Base-by-base conservation (phyloP, 2,888 invertebrate genomes). In the Drosophila merina region DNA sequence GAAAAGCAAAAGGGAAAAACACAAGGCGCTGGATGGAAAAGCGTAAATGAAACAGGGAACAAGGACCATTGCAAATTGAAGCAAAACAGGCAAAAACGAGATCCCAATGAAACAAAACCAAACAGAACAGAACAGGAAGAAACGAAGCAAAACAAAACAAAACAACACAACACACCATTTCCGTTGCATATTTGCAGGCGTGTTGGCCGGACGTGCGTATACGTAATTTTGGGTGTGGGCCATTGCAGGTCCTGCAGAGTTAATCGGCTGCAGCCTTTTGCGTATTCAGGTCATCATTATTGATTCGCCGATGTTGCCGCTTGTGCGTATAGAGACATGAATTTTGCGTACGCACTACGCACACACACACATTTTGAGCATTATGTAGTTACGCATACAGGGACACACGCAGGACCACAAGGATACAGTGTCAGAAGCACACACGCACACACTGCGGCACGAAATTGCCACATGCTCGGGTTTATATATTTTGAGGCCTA, bases 261-360 rank as follows among this genome's bases (percentile, higher is more conserved):
- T 85, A 85, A 85, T 83, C 84, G 82, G 84, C 76, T 79, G 79
- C 79, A 81, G 77, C 62, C 70, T 67, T 75, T 57, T 55, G 72
- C 84, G 86, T 85, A 86, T 85, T 86, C 84, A 85, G 84, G 84
- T 85, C 84, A 85, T 86, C 86, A 86, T 86, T 85, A 85, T 85
- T 85, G 84, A 85, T 85, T 85, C 77, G 84, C 79, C 79, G 72
- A 76, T 72, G 79, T 72, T 79, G 58, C 67, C 63, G 66, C 75
- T 78, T 72, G 83, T 85, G 80, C 83, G 85, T 83, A 84, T 79
- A 85, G 83, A 85, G 83, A 85, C 79, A 83, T 83, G 83, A 72
- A 83, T 80, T 81, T 82, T 85, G 77, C 83, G 85, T 84, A 85
- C 83, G 79, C 85, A 85, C 78, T 59, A 57, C 42, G 45, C 47